phyloP scores from a whole-genome alignment of 2,888 invertebrate species.

The Lumbricus terrestris region DNA sequence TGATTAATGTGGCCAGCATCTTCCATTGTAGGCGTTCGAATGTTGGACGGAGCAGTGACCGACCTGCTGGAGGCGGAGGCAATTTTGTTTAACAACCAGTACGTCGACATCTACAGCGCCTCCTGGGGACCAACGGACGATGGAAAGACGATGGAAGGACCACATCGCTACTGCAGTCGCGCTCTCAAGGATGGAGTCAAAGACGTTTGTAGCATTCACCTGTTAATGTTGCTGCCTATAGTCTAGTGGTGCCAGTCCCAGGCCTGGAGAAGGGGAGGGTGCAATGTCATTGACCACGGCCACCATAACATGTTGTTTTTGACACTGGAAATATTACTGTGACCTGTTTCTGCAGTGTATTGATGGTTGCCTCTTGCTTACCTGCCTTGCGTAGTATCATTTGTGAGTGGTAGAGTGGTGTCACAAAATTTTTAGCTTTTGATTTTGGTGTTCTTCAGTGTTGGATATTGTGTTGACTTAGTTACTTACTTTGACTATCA shows the following conservation, averaged over 20 bases:
- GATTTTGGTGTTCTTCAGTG: neutral
- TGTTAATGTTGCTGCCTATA: neutral
- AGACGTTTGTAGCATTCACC: constrained; percentile 62
- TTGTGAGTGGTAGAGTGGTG: neutral
- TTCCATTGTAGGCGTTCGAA: constrained; percentile 48
- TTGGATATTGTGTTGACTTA: neutral
- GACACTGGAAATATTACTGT: too few relatives aligned
- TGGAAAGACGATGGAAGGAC: constrained; percentile 82
- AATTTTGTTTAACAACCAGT: constrained; percentile 47
- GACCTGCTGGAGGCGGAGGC: constrained; percentile 55
- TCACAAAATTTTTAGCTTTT: neutral
- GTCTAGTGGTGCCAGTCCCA: too few relatives aligned
- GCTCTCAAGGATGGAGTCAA: constrained; percentile 75
- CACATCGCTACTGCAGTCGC: constrained; percentile 73
- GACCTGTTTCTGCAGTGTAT: too few relatives aligned
- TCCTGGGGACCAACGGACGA: constrained; percentile 80
- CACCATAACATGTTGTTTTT: too few relatives aligned
- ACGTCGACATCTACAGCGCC: constrained; percentile 55
- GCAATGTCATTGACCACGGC: too few relatives aligned
- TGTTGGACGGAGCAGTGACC: constrained; percentile 57
- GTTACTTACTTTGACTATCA: neutral
- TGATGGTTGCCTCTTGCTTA: neutral
- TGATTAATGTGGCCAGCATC: neutral
- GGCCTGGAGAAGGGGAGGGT: too few relatives aligned
- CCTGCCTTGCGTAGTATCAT: neutral